These are phyloP conservation scores for Trinorchestia longiramus DNA, from an alignment of 1,140 invertebrate species.

Conservation along the genomic window DNA sequence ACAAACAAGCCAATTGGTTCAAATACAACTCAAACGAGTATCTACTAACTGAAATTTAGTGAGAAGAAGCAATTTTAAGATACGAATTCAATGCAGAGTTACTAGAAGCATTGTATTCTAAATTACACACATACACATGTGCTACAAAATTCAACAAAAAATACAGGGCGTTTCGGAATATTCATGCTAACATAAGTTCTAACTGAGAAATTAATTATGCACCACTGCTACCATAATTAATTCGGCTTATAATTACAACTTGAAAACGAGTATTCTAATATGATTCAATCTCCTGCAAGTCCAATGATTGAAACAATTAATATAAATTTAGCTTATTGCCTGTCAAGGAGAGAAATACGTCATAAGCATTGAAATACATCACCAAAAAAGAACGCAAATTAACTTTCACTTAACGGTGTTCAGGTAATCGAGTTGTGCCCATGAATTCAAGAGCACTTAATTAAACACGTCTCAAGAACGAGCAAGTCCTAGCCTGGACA, in stretches of 20 bases:
- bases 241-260: too few species aligned
- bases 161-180: not conserved
- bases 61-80: not conserved
- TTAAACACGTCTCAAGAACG: not conserved
- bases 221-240: not conserved
- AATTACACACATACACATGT: not conserved
- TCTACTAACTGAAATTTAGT: not conserved
- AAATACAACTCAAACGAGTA: not conserved
- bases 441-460: not conserved
- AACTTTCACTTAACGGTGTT: not conserved
- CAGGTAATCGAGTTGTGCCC: not conserved
- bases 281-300: too few species aligned
- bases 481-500: not conserved
- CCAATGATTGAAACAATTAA: too few species aligned
- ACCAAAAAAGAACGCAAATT: not conserved
- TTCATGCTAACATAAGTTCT: not conserved
- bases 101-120: not conserved
- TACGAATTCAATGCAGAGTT: not conserved
- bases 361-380: not conserved
- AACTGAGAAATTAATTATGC: not conserved
- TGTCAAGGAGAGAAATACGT: not conserved
- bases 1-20: conserved; percentile 7
- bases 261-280: too few species aligned
- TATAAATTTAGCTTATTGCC: not conserved
- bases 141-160: not conserved